Conservation (phyloP, 2,113 vertebrate species). For the Megaceryle torquata region DNA sequence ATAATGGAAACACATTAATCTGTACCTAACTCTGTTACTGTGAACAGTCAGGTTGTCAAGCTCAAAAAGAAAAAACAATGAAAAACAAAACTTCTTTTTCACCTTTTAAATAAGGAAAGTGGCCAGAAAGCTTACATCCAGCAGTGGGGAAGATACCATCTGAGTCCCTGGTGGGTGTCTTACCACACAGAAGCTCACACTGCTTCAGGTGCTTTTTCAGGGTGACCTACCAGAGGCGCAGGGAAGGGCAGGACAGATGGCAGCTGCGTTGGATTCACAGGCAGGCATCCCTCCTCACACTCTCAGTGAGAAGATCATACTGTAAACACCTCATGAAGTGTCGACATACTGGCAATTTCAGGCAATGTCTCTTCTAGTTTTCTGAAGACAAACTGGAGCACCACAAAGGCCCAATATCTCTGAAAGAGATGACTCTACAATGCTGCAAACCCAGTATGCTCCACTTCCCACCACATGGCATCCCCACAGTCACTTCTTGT, state of each 20-base stretch:
- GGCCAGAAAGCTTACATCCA: neutral
- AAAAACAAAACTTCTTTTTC: neutral
- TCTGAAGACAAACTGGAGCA: neutral
- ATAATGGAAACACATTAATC: neutral
- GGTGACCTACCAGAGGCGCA: neutral
- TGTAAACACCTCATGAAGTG: neutral
- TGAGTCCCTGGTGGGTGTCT: neutral
- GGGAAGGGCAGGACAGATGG: fast-evolving
- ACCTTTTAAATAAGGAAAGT: neutral
- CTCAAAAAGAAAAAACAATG: neutral
- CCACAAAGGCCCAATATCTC: fast-evolving
- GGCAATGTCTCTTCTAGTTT: neutral
- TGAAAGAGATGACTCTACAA: neutral
- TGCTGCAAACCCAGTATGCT: neutral
- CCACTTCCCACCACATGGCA: neutral
- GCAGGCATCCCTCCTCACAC: neutral
- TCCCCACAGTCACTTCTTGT: fast-evolving
- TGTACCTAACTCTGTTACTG: neutral
- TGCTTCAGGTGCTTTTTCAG: neutral
- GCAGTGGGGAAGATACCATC: neutral
- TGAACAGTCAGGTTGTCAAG: neutral
- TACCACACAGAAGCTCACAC: neutral
- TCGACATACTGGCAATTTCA: neutral
- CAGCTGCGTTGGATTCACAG: neutral
- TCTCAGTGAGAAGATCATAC: neutral